Evolutionary conservation across 2,113 vertebrate species (phyloP), one percentile per base, ranked within the genome.

Genomic region (Reinhardtius hippoglossoides): DNA sequence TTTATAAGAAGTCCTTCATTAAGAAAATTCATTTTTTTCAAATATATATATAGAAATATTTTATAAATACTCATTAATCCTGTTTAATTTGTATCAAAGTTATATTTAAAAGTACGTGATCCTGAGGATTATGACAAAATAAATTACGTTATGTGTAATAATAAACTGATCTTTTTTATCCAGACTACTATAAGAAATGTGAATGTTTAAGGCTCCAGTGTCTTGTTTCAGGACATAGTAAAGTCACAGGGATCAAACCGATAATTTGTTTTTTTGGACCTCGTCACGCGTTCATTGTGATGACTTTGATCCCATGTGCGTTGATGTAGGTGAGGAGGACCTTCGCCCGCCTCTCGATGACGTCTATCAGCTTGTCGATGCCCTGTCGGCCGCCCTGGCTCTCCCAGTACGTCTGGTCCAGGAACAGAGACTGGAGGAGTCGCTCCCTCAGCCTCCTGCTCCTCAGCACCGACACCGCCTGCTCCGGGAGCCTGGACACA

Each of bases 291-390:
- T 95, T 95, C 97, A 98, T 97, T 2, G 95, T 73, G 20, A 95
- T 26, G 55, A 96, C 90, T 90, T 91, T 95, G 84, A 95, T 93
- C 79, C 97, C 97, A 14, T 98, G 97, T 2, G 97, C 97, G 18
- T 96, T 97, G 91, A 98, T 96, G 57, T 98, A 98, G 55, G 97
- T 97, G 65, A 98, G 93, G 71, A 99, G 94, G 83, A 99, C 95
- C 76, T 92, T 94, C 46, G 95, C 95, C 70, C 97, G 95, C 80
- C 89, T 95, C 88, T 99, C 97, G 26, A 98, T 87, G 0, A 99
- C 97, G 48, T 97, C 97, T 24, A 99, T 99, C 61, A 99, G 95
- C 69, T 96, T 97, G 89, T 99, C 98, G 67, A 99, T 96, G 83
- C 97, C 97, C 87, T 90, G 94, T 40, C 97, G 96, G 59, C 98